Evolutionary conservation across 2,888 invertebrate genomes (phyloP).

Genomic region (Andrena chrysosceles): DNA sequence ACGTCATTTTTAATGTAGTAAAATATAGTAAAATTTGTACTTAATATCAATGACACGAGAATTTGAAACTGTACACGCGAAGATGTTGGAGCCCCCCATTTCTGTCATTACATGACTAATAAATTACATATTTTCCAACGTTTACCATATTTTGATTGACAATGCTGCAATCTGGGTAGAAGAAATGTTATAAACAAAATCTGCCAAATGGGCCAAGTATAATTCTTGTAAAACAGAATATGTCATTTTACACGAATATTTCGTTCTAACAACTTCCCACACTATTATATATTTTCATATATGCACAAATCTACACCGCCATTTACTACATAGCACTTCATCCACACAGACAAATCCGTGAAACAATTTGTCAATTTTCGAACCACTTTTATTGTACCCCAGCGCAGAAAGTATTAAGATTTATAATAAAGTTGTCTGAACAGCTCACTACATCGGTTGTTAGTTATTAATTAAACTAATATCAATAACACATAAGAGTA

Average conservation of each 20-base stretch:
- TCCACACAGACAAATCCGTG: conserved; percentile 21
- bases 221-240: conserved; percentile 43
- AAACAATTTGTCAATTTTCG: conserved; percentile 22
- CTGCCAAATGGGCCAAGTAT: conserved; percentile 12
- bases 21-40: conserved; percentile 7
- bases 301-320: conserved; percentile 57
- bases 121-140: conserved; percentile 6
- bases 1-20: background rate
- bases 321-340: conserved; percentile 8
- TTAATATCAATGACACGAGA: background rate
- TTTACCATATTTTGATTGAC: background rate
- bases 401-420: conserved; percentile 58
- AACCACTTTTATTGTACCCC: conserved; percentile 39
- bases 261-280: conserved; percentile 28
- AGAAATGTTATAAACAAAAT: conserved; percentile 32
- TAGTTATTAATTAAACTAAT: conserved; percentile 48
- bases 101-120: background rate
- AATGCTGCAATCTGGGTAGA: conserved; percentile 6
- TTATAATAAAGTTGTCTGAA: conserved; percentile 47
- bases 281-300: conserved; percentile 29
- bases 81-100: background rate
- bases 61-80: conserved; percentile 8
- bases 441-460: conserved; percentile 42
- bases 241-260: conserved; percentile 39
- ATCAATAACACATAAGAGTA: conserved; percentile 32